phyloP scores from a whole-genome alignment of 2,888 invertebrate species.

The Monoplex corrugatus region DNA sequence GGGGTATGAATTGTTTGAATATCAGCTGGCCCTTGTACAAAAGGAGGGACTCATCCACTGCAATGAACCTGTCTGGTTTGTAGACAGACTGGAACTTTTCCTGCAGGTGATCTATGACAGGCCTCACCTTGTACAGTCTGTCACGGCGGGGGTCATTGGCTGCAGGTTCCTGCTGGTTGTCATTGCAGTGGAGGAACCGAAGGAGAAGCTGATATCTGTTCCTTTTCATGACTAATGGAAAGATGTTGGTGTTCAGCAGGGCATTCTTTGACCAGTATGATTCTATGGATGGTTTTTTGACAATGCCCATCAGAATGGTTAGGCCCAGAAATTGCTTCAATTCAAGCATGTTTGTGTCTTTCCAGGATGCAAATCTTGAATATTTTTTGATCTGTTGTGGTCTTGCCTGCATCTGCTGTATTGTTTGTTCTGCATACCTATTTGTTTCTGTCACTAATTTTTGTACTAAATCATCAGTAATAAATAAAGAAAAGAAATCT shows the following conservation, averaged over 20 bases:
- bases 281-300: constrained; percentile 19
- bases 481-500: background rate
- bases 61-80: constrained; percentile 4
- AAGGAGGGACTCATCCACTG: constrained; percentile 21
- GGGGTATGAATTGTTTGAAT: constrained; percentile 40
- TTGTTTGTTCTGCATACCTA: constrained; percentile 18
- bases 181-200: constrained; percentile 58
- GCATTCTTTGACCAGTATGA: constrained; percentile 28
- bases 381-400: background rate
- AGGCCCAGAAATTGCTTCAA: constrained; percentile 42
- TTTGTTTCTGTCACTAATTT: constrained; percentile 39
- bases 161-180: constrained; percentile 49
- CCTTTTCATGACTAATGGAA: constrained; percentile 16
- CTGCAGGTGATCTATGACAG: constrained; percentile 52
- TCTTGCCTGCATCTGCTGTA: background rate
- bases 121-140: constrained; percentile 57
- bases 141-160: constrained; percentile 49
- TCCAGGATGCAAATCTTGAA: constrained; percentile 29
- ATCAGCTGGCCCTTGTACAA: constrained; percentile 36
- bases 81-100: constrained; percentile 49
- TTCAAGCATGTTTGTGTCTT: constrained; percentile 6
- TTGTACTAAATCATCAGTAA: constrained; percentile 4
- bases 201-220: constrained; percentile 44
- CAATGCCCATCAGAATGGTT: constrained; percentile 30
- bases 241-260: background rate